Conservation (phyloP, 2,113 vertebrate species). For the Clarias batrachus region DNA sequence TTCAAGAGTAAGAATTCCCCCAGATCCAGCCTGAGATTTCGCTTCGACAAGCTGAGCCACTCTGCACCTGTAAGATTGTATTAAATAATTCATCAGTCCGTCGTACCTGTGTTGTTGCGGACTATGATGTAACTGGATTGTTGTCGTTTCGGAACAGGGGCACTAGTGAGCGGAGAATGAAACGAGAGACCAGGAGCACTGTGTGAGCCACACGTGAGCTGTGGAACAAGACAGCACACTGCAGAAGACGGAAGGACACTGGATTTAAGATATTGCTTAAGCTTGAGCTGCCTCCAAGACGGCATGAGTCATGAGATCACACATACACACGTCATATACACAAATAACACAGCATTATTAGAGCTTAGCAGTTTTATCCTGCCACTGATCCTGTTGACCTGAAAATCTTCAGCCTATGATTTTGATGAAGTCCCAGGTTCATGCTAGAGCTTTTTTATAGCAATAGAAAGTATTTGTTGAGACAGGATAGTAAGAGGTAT, state of each 20-base stretch:
- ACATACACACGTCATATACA: background rate
- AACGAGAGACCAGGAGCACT: constrained; percentile 40
- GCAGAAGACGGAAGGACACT: background rate
- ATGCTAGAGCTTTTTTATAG: constrained; percentile 24
- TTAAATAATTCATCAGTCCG: background rate
- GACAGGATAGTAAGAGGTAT: background rate
- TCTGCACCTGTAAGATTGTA: constrained; percentile 74
- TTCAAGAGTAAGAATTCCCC: constrained; percentile 87
- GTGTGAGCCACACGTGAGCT: constrained; percentile 36
- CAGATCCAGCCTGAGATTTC: constrained; percentile 90
- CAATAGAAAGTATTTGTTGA: constrained; percentile 4
- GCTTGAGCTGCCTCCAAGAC: background rate
- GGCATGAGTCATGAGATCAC: background rate
- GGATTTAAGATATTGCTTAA: constrained; percentile 9
- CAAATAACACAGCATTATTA: constrained; percentile 16
- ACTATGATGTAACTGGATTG: background rate
- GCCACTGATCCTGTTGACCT: background rate
- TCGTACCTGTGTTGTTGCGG: background rate
- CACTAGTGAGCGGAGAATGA: constrained; percentile 41
- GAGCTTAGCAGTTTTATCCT: constrained; percentile 20
- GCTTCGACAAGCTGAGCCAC: constrained; percentile 89
- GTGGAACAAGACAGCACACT: constrained; percentile 10
- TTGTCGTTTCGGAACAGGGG: constrained; percentile 38
- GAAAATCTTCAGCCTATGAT: background rate
- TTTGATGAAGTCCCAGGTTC: background rate